phyloP scores from a whole-genome alignment of 2,797 vertebrate genomes.

The Helicolenus hilgendorfi region DNA sequence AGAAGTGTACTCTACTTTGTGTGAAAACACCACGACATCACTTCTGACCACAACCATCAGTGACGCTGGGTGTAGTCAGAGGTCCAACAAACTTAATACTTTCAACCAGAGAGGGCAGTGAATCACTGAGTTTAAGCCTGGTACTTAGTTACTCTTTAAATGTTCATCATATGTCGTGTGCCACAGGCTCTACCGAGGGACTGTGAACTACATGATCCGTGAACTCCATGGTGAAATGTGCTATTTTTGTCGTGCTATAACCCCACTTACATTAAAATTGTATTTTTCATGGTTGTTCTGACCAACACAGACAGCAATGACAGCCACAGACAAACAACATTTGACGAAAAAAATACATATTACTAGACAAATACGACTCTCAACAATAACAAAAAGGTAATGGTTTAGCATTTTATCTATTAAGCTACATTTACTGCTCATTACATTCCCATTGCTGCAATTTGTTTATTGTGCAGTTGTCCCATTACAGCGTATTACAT shows the following conservation, averaged over 20 bases:
- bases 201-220: background rate
- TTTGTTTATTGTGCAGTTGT: background rate
- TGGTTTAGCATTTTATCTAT: background rate
- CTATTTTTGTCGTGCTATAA: background rate
- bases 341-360: background rate
- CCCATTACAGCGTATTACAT: background rate
- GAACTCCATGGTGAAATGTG: background rate
- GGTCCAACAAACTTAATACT: background rate
- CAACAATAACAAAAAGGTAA: background rate
- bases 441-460: background rate
- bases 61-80: background rate
- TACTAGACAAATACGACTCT: background rate
- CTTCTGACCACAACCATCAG: background rate
- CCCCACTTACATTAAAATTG: background rate
- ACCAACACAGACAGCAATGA: background rate
- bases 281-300: background rate
- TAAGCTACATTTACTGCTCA: background rate
- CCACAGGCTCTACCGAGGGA: background rate
- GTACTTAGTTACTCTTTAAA: background rate
- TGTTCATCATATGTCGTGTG: background rate
- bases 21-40: background rate
- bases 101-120: background rate
- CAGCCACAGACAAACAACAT: background rate
- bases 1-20: background rate
- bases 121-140: background rate